Conservation (phyloP, 2,888 invertebrate species). For the Synanthedon myopaeformis region DNA sequence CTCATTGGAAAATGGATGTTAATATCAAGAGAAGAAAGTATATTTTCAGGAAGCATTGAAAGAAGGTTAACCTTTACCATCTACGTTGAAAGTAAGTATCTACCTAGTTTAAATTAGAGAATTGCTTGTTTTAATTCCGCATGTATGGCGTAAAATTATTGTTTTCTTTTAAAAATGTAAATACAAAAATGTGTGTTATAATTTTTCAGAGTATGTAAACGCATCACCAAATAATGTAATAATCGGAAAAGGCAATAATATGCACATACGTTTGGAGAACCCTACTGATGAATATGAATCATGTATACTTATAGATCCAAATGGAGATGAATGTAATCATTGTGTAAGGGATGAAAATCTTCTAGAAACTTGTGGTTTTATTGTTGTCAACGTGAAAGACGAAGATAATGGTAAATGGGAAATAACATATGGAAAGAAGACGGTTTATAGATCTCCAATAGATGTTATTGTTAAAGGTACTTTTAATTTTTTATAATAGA, state of each 20-base stretch:
- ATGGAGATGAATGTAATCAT: slow-evolving; percentile 11
- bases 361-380: slow-evolving; percentile 28
- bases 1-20: slow-evolving; percentile 41
- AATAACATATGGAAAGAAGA: slow-evolving; percentile 33
- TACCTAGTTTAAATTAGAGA: neutral
- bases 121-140: too few species aligned
- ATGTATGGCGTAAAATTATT: too few species aligned
- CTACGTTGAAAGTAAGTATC: slow-evolving; percentile 38
- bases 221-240: slow-evolving; percentile 21
- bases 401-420: slow-evolving; percentile 33
- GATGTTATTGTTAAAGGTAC: slow-evolving; percentile 32
- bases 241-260: slow-evolving; percentile 30
- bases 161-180: too few species aligned
- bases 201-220: slow-evolving; percentile 30
- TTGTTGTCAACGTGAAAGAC: slow-evolving; percentile 19
- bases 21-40: slow-evolving; percentile 24
- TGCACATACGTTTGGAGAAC: slow-evolving; percentile 31
- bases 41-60: slow-evolving; percentile 20
- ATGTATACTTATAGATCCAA: slow-evolving; percentile 31
- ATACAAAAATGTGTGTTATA: neutral
- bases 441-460: slow-evolving; percentile 27
- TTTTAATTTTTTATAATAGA: neutral
- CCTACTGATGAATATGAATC: slow-evolving; percentile 22
- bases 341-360: slow-evolving; percentile 18
- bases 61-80: slow-evolving; percentile 36